phyloP scores from a whole-genome alignment of 2,797 vertebrate species.

The Artibeus lituratus region DNA sequence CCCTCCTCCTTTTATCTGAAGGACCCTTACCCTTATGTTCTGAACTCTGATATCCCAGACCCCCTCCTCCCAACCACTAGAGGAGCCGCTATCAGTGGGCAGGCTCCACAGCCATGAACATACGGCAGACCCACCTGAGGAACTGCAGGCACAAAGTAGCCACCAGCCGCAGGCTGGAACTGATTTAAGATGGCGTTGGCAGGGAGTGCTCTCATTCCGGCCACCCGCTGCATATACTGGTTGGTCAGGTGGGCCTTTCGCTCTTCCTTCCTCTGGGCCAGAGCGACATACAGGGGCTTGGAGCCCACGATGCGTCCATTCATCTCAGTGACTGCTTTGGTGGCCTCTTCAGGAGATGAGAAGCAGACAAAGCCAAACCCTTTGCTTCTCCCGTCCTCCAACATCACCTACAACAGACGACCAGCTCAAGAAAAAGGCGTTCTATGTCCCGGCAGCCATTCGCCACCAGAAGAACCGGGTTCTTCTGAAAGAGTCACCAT shows the following conservation, averaged over 20 bases:
- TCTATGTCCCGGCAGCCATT: not conserved
- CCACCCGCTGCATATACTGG: constrained; percentile 99
- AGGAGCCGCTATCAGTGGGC: not conserved
- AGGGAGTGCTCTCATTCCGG: constrained; percentile 98
- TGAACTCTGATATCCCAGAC: not conserved
- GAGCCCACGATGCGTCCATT: constrained; percentile 99
- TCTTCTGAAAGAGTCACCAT: not conserved
- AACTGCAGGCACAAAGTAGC: constrained; percentile 98
- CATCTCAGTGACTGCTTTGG: constrained; percentile 99
- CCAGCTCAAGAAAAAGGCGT: not conserved
- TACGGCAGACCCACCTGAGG: constrained; percentile 87
- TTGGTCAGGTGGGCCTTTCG: constrained; percentile 98
- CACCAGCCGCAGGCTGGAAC: constrained; percentile 95
- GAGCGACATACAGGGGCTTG: constrained; percentile 96
- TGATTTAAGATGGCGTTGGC: constrained; percentile 98
- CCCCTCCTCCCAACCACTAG: not conserved
- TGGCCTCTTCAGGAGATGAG: constrained; percentile 98
- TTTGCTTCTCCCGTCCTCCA: constrained; percentile 98
- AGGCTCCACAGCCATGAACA: not conserved
- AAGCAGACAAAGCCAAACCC: constrained; percentile 99
- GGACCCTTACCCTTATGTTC: not conserved
- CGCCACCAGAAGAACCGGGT: not conserved
- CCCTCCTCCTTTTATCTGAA: not conserved
- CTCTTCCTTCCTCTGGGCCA: constrained; percentile 98
- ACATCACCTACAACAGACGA: constrained; percentile 90